Conservation (phyloP, 2,888 invertebrate genomes). For the Parnassius smintheus region DNA sequence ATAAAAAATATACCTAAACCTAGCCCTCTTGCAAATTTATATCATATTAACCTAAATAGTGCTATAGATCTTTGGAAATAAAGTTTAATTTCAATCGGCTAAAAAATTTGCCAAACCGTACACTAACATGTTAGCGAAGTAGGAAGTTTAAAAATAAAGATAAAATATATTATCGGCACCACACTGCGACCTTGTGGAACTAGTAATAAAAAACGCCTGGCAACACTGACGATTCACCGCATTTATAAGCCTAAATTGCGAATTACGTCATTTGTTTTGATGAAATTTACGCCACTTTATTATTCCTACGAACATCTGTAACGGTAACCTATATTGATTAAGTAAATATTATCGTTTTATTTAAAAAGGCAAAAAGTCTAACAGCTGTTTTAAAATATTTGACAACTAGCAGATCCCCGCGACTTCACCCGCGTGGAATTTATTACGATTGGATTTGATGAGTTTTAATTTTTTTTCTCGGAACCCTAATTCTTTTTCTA, state of each 20-base stretch:
- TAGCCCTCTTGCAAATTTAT: too few species aligned
- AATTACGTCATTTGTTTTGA: conserved; percentile 22
- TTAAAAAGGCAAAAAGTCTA: too few species aligned
- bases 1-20: too few species aligned
- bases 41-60: too few species aligned
- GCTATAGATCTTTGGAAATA: neutral
- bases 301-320: conserved; percentile 9
- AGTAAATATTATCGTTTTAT: conserved; percentile 1
- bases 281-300: conserved; percentile 11
- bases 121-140: conserved; percentile 9
- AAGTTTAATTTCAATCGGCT: neutral
- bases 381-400: too few species aligned
- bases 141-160: conserved; percentile 25
- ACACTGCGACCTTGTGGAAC: conserved; percentile 12
- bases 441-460: too few species aligned
- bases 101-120: conserved; percentile 6
- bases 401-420: too few species aligned
- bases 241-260: conserved; percentile 10
- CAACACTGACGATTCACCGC: conserved; percentile 7
- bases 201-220: conserved; percentile 9
- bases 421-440: too few species aligned
- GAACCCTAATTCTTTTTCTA: too few species aligned
- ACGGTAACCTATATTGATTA: conserved; percentile 13
- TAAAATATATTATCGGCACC: conserved; percentile 11
- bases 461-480: too few species aligned